Conservation (phyloP, 2,888 invertebrate genomes). For the Nomada goodeniana region DNA sequence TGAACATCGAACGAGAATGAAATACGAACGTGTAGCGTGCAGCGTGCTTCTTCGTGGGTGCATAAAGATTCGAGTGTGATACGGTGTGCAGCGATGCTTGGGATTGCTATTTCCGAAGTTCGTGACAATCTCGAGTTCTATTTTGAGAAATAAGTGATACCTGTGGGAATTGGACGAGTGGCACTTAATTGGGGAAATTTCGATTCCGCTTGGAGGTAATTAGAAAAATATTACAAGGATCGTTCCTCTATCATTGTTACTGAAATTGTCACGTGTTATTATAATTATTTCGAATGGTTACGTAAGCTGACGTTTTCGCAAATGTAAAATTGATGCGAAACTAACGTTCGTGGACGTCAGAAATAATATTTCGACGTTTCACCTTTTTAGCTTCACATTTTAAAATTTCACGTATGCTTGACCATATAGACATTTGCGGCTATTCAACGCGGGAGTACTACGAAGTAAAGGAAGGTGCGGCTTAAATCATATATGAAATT, state of each 20-base stretch:
- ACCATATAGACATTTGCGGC: not conserved
- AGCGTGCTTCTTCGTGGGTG: not conserved
- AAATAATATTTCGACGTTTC: not conserved
- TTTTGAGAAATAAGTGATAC: too few relatives aligned
- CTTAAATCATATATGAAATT: conserved; percentile 34
- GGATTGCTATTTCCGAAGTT: not conserved
- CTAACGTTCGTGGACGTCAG: too few relatives aligned
- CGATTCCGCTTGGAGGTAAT: too few relatives aligned
- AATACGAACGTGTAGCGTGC: not conserved
- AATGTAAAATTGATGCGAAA: not conserved
- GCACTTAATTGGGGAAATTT: too few relatives aligned
- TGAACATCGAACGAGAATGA: too few relatives aligned
- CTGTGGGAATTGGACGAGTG: too few relatives aligned
- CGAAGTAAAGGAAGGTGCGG: conserved; percentile 41
- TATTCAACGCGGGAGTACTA: conserved; percentile 10
- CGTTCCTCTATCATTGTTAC: too few relatives aligned
- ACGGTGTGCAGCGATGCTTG: not conserved
- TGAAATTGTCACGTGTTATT: too few relatives aligned
- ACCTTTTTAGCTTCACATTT: not conserved
- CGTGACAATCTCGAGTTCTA: not conserved
- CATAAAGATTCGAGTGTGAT: not conserved
- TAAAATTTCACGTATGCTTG: not conserved
- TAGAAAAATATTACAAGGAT: too few relatives aligned
- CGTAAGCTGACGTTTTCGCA: too few relatives aligned
- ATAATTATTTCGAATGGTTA: too few relatives aligned